A percentile compares a stretch with the other conserved stretches of the same genome.
Evolutionary conservation across 2,888 invertebrate genomes (phyloP).

Genomic region (Hydrotaea diabolus): DNA sequence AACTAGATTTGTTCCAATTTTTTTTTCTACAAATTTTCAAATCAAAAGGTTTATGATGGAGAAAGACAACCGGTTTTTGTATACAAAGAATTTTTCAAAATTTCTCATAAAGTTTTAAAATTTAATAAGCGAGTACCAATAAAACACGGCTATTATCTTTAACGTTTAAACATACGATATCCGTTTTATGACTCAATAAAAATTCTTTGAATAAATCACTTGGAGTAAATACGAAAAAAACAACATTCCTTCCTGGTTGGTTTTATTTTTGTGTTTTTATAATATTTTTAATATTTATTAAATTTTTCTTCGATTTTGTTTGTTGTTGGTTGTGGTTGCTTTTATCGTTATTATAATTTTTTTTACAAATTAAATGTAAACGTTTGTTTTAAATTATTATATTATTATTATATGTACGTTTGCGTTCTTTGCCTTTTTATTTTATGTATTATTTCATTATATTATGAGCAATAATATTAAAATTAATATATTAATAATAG

Average conservation of each 20-base stretch:
- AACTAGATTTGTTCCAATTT: too few species aligned
- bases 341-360: conserved; percentile 48
- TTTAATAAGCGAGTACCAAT: too few species aligned
- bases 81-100: too few species aligned
- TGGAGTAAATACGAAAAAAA: neutral
- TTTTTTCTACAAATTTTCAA: too few species aligned
- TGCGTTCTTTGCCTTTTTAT: conserved; percentile 35
- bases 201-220: conserved; percentile 2
- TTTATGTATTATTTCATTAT: conserved; percentile 34
- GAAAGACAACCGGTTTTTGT: too few species aligned
- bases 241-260: neutral
- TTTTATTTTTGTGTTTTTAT: conserved; percentile 43
- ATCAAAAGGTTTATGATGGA: too few species aligned
- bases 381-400: conserved; percentile 43
- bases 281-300: conserved; percentile 64
- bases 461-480: conserved; percentile 62
- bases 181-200: neutral
- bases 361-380: conserved; percentile 65
- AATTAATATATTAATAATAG: conserved; percentile 24
- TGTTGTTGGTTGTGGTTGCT: conserved; percentile 23
- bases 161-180: too few species aligned
- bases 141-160: too few species aligned
- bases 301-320: conserved; percentile 32
- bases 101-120: too few species aligned
- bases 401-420: conserved; percentile 40